Evolutionary conservation across 2,888 invertebrate species (phyloP), one percentile per base, ranked within the genome.

Genomic region (Phalangium opilio): DNA sequence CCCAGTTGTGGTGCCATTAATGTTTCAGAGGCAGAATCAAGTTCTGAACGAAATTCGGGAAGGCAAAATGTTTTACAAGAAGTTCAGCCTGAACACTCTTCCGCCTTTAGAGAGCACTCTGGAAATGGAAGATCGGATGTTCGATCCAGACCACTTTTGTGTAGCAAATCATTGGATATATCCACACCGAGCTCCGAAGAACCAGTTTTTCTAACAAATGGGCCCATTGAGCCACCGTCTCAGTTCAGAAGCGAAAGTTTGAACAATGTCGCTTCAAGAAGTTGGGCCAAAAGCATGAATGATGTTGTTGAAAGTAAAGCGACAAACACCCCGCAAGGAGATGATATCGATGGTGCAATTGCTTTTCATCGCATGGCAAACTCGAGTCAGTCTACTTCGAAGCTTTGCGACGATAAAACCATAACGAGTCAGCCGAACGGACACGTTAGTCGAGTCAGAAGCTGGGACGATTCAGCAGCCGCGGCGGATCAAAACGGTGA

Each of bases 401-500:
- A 27, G 27, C 27, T 27, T 7, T 27, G 27, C 27, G 27, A 27
- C 4, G 27, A 27, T 27, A 27, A 27, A 27, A 4, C 27, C 27
- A 27, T 27, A 27, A 27, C 27, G 27, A 27, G 27, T 8, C 27
- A 27, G 8, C 27, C 27, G 27, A 27, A 27, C 8, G 27, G 27
- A 27, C 27, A 27, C 27, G 27, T 8, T 7, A 27, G 27, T 7
- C 8, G 27, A 4, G 8, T 27, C 4, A 27, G 8, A 27, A 27
- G 27, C 8, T 27, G 27, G 27, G 27, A 8, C 8, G 27, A 27
- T 27, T 27, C 27, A 4, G n/a, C n/a, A n/a, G n/a, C n/a, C n/a
- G n/a, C n/a, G n/a, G 47, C 49, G 18, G 50, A 51, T 46, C 51
- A 75, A 52, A 73, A 73, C 47, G 73, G 74, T 2, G 85, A 85